phyloP scores from a whole-genome alignment of 2,888 invertebrate species.

The Ochropleura leucogaster region DNA sequence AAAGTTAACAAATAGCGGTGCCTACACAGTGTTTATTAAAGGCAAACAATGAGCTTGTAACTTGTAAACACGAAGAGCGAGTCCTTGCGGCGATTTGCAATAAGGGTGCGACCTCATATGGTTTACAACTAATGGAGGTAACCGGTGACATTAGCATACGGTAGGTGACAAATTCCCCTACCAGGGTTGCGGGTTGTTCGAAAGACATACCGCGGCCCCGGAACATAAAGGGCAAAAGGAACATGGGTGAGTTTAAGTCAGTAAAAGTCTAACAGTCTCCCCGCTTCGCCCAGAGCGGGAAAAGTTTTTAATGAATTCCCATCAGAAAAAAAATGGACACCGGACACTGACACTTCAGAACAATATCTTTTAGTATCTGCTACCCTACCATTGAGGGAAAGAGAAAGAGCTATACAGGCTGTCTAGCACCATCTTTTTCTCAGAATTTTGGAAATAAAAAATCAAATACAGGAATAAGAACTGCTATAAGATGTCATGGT shows the following conservation, averaged over 20 bases:
- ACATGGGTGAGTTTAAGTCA: neutral
- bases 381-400: too few relatives aligned
- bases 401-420: too few relatives aligned
- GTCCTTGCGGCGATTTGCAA: constrained; percentile 76
- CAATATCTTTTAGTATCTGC: too few relatives aligned
- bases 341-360: neutral
- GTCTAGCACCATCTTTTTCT: too few relatives aligned
- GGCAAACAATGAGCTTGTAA: constrained; percentile 76
- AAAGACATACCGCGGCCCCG: too few relatives aligned
- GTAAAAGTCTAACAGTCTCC: neutral
- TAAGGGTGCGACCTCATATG: constrained; percentile 63
- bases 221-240: neutral
- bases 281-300: neutral
- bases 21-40: constrained; percentile 78
- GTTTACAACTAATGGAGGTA: constrained; percentile 25
- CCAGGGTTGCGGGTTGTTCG: neutral
- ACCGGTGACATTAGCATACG: constrained; percentile 14
- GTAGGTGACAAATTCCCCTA: neutral
- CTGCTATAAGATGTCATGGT: too few relatives aligned
- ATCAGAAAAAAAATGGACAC: neutral
- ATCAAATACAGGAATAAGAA: too few relatives aligned
- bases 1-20: constrained; percentile 60
- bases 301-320: neutral
- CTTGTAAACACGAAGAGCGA: constrained; percentile 77
- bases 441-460: too few relatives aligned